Evolutionary conservation across 1,140 invertebrate species (phyloP), one percentile per base, ranked within the genome.

Genomic region (Kradibia gibbosae): DNA sequence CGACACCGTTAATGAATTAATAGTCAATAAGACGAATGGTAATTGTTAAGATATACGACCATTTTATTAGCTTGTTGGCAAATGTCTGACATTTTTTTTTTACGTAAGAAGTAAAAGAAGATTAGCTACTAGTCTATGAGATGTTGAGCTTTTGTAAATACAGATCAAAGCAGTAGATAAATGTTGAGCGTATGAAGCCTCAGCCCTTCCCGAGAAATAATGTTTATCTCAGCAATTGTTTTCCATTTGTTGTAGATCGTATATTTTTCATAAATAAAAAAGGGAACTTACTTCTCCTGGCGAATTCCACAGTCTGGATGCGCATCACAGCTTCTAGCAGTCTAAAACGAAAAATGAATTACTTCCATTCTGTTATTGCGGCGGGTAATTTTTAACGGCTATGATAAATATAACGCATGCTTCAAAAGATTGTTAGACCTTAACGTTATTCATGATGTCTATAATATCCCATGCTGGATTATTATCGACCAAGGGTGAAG

Each of bases 361-460:
- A 53, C 25, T 36, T 5, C 36, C 4, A 2, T n/a, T 22, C 0
- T 22, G 0, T 22, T 39, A 5, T 53, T 20, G 22, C 15, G 10
- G 15, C 22, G 42, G 42, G 13, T 45, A 13, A 45, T 8, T 45
- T 45, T 45, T 45, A 8, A 45, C 42, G 7, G 45, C 17, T 10
- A 48, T 48, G 45, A 48, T 48, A 48, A 17, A 17, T 48, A 57
- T 11, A 36, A 72, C 17, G 42, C n/a, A 67, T 42, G 15, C n/a
- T 0, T 62, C 20, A 80, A 62, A 45, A 70, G 3, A 60, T 48
- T 75, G 60, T 83, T 65, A 85, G 86, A 92, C 92, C 87, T 93
- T 93, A 28, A 93, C 93, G 78, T 94, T 94, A 88, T 93, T 94
- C 92, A 94, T 93, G 55, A 94, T 93, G 84, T 94, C 93, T 89